Conservation (phyloP, 2,888 invertebrate genomes). For the Platycheirus rosarum region DNA sequence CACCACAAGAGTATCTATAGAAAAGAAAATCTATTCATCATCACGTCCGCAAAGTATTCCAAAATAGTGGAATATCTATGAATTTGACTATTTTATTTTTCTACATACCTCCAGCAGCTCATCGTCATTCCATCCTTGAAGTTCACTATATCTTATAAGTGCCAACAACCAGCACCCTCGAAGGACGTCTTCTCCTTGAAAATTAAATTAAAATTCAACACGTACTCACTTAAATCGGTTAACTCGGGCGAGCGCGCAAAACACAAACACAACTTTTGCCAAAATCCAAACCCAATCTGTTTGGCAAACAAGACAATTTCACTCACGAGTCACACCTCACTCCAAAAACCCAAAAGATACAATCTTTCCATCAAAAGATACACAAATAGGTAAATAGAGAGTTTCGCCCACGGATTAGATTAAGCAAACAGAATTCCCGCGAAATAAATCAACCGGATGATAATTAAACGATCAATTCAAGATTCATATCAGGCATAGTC, state of each 20-base stretch:
- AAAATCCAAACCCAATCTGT: constrained; percentile 18
- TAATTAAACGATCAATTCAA: neutral
- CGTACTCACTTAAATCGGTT: constrained; percentile 23
- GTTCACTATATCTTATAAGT: neutral
- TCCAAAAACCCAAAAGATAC: constrained; percentile 6
- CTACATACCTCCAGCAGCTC: constrained; percentile 41
- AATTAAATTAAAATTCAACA: constrained; percentile 57
- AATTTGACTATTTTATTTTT: neutral
- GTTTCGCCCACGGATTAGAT: neutral
- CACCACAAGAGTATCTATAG: constrained; percentile 10
- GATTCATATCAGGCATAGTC: neutral
- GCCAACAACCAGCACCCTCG: constrained; percentile 6
- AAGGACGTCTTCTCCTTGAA: constrained; percentile 45
- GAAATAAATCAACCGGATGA: constrained; percentile 14
- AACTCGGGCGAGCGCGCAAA: neutral
- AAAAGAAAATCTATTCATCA: constrained; percentile 16
- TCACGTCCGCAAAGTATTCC: constrained; percentile 8
- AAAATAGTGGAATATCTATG: neutral
- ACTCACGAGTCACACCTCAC: constrained; percentile 14
- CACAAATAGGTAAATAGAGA: neutral
- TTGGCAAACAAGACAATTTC: constrained; percentile 23
- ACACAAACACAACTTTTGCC: constrained; percentile 13
- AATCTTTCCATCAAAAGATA: neutral
- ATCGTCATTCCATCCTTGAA: constrained; percentile 39
- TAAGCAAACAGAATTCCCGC: neutral